Conservation (phyloP, 2,888 invertebrate genomes). For the Stenurella melanura region DNA sequence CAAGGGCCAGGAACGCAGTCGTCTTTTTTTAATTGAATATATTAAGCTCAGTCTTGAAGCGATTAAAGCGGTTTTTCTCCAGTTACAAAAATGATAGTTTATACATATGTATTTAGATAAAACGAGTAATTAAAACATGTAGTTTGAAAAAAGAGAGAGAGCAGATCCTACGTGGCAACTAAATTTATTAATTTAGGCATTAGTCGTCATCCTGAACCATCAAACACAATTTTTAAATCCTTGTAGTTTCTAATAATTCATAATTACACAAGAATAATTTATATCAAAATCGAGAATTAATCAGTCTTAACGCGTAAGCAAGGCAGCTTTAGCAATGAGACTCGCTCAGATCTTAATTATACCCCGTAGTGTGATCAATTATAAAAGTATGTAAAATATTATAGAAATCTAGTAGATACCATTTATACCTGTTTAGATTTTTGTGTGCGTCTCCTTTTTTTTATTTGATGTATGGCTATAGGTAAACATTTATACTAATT, state of each 20-base stretch:
- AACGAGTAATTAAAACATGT: no score
- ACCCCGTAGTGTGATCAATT: constrained; percentile 51
- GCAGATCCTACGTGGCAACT: neutral
- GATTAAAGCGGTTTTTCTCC: no score
- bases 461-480: constrained; percentile 15
- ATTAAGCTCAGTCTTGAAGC: no score
- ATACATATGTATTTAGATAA: no score
- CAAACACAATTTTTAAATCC: neutral
- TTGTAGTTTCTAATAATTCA: constrained; percentile 43
- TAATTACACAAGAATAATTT: constrained; percentile 50
- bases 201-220: neutral
- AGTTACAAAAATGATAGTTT: no score
- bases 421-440: constrained; percentile 28
- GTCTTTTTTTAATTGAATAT: no score
- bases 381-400: constrained; percentile 32
- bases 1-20: no score
- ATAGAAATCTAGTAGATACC: constrained; percentile 18
- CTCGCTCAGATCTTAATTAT: constrained; percentile 50
- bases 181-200: neutral
- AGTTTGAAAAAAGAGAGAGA: neutral
- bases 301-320: constrained; percentile 55
- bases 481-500: constrained; percentile 30
- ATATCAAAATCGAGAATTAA: constrained; percentile 52
- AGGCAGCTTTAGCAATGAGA: constrained; percentile 50
- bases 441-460: neutral